Conservation (phyloP, 2,888 invertebrate species). For the Meta bourneti region DNA sequence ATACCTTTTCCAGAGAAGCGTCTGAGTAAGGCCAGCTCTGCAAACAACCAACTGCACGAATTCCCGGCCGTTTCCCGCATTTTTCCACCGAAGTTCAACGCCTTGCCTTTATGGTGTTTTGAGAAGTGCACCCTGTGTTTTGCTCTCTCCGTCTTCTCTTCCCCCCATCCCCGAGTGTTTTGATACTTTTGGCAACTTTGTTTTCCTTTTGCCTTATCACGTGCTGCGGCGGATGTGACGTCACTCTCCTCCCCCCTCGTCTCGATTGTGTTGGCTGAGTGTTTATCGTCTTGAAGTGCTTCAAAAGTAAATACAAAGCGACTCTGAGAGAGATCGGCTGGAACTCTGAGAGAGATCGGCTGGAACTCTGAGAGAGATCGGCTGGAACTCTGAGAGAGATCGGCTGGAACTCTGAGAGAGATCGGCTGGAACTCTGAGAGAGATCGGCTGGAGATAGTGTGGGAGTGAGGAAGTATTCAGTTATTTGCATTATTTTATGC, state of each 20-base stretch:
- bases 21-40: constrained; percentile 49
- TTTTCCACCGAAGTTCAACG: constrained; percentile 69
- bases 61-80: not conserved
- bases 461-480: too few species aligned
- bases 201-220: constrained; percentile 18
- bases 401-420: too few species aligned
- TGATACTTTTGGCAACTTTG: constrained; percentile 25
- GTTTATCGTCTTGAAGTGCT: too few species aligned
- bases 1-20: constrained; percentile 39
- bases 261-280: not conserved
- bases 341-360: too few species aligned
- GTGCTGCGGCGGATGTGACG: not conserved
- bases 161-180: too few species aligned
- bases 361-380: too few species aligned
- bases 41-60: constrained; percentile 48
- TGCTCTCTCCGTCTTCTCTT: not conserved
- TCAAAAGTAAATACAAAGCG: too few species aligned
- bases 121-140: constrained; percentile 13
- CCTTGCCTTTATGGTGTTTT: constrained; percentile 19
- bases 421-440: too few species aligned
- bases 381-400: too few species aligned
- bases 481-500: too few species aligned
- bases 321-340: too few species aligned
- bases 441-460: too few species aligned
- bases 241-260: not conserved